phyloP scores from a whole-genome alignment of 2,797 vertebrate genomes.

The Oryzias dopingdopingensis region DNA sequence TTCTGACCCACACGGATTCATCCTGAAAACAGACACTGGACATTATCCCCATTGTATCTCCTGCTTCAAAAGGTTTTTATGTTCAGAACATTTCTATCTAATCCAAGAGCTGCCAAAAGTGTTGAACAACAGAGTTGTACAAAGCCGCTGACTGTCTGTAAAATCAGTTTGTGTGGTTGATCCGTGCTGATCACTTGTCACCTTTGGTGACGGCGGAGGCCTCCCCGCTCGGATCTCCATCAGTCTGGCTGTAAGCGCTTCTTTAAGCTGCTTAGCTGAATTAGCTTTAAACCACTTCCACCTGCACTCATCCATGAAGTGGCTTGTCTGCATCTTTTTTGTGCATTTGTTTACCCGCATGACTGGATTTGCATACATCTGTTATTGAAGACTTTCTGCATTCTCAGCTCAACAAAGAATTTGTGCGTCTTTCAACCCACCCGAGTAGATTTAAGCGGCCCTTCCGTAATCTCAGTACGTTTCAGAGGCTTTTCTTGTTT shows the following conservation, averaged over 20 bases:
- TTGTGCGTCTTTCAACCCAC: background rate
- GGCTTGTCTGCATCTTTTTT: slow-evolving; percentile 11
- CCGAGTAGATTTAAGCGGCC: background rate
- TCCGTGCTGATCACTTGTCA: background rate
- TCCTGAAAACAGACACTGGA: too few species aligned
- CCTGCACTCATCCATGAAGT: slow-evolving; percentile 10
- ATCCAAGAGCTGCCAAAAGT: too few species aligned
- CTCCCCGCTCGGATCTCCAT: slow-evolving; percentile 7
- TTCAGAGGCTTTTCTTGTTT: slow-evolving; percentile 1
- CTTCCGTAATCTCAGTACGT: slow-evolving; percentile 1
- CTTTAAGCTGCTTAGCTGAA: slow-evolving; percentile 1
- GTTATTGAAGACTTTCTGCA: slow-evolving; percentile 4
- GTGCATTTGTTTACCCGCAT: slow-evolving; percentile 8
- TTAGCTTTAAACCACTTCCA: background rate
- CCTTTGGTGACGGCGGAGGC: too few species aligned
- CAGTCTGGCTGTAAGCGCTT: slow-evolving; percentile 7
- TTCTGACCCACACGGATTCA: too few species aligned
- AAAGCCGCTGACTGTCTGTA: background rate
- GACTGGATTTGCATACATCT: slow-evolving; percentile 26
- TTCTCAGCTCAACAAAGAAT: slow-evolving; percentile 5
- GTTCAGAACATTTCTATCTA: background rate
- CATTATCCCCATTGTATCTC: background rate
- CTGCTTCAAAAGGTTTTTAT: background rate
- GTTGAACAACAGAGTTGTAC: too few species aligned
- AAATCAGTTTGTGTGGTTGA: background rate